A percentile compares a stretch with the other conserved stretches of the same genome.
These are phyloP conservation scores for Anolis apletophallus DNA, from an alignment of 2,797 vertebrate genomes.

Conservation along the genomic window DNA sequence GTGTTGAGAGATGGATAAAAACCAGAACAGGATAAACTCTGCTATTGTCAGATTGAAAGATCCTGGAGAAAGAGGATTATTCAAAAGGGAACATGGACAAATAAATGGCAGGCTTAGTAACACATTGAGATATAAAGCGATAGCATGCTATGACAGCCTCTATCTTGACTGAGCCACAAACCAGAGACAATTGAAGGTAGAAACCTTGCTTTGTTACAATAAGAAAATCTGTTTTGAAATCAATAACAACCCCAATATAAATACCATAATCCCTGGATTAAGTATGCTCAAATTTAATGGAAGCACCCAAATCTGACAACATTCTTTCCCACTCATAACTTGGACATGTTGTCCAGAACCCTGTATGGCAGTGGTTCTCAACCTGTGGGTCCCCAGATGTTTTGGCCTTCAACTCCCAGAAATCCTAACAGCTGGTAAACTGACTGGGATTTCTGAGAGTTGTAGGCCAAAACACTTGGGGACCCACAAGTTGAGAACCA, in stretches of 20 bases:
- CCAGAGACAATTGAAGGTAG: background rate
- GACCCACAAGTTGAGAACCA: too few species aligned
- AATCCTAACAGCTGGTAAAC: too few species aligned
- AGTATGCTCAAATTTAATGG: background rate
- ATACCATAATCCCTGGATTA: background rate
- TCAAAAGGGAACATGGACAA: slow-evolving; percentile 63
- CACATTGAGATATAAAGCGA: slow-evolving; percentile 36
- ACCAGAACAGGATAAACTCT: slow-evolving; percentile 54
- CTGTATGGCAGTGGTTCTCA: too few species aligned
- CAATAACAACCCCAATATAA: background rate
- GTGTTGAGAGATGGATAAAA: background rate
- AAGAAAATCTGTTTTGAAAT: background rate
- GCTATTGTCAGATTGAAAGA: slow-evolving; percentile 60
- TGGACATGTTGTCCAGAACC: too few species aligned
- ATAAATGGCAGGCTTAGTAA: slow-evolving; percentile 41
- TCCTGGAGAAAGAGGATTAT: slow-evolving; percentile 70
- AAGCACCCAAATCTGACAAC: too few species aligned
- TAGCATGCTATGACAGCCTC: slow-evolving; percentile 14
- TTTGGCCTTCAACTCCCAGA: too few species aligned
- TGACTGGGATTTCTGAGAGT: too few species aligned
- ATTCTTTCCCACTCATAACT: too few species aligned
- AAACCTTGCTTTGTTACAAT: background rate
- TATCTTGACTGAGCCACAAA: slow-evolving; percentile 13
- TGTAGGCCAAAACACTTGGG: too few species aligned
- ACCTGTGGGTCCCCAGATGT: too few species aligned